Base-by-base conservation (phyloP, 2,113 vertebrate species). In the Burhinus oedicnemus region DNA sequence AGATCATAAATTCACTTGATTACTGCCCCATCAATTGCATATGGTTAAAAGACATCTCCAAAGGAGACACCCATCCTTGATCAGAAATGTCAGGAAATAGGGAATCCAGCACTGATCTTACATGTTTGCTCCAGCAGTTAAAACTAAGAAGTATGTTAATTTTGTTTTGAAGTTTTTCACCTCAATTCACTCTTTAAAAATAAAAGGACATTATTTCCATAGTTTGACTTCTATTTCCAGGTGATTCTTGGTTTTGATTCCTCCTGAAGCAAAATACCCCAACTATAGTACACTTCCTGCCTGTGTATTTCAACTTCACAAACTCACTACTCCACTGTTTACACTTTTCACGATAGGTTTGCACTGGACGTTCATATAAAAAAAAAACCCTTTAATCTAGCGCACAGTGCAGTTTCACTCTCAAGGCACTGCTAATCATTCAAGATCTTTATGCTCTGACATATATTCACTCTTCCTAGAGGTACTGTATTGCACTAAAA, bases 1-100 rank as follows among this genome's bases (percentile, higher is more conserved):
- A 76, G 89, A 91, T 65, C 89, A 45, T 94, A 85, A 93, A 95
- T 91, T 91, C 58, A 70, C 45, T 45, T 83, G 65, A 95, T 88
- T 96, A 87, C 83, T 34, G 29, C 14, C 45, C 61, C 44, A 62
- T 64, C 38, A 78, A 7, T 30, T 91, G 52, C 45, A 85, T 65
- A 85, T 6, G 9, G 32, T 36, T 91, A 79, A 78, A 82, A 79
- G 17, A 49, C 30, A 55, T 74, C 19, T 89, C n/a, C 42, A 77
- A 55, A 60, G 17, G 69, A 78, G 45, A 92, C 29, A 68, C 12
- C 14, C 30, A 84, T 38, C 45, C n/a, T 87, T 94, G 54, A 61
- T 58, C 54, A 93, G 34, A 93, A 93, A 72, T 42, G 34, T 69
- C 62, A 79, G 45, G 51, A 93, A 76, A 91, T 38, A 3, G 38